Evolutionary conservation across 2,888 invertebrate species (phyloP).

Genomic region (Eulithis prunata): DNA sequence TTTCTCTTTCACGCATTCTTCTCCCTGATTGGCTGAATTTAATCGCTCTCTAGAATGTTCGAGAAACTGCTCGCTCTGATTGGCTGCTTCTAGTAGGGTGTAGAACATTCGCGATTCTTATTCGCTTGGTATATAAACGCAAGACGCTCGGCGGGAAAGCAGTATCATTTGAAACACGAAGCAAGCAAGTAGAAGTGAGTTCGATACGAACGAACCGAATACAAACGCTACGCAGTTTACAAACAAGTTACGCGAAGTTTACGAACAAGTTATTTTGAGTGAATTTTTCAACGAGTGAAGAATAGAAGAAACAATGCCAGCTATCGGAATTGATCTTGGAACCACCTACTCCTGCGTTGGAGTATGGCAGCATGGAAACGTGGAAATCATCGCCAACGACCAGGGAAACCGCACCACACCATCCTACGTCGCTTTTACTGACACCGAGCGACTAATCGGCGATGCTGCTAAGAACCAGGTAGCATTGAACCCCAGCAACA

Average conservation of each 20-base stretch:
- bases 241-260: slow-evolving; percentile 8
- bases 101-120: slow-evolving; percentile 21
- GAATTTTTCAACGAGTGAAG: slow-evolving; percentile 21
- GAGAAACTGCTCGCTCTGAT: slow-evolving; percentile 16
- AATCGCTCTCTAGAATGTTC: slow-evolving; percentile 14
- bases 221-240: no score
- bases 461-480: slow-evolving; percentile 90
- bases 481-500: slow-evolving; percentile 89
- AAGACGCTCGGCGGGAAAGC: slow-evolving; percentile 17
- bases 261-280: slow-evolving; percentile 3
- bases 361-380: slow-evolving; percentile 86
- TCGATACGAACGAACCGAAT: slow-evolving; percentile 13
- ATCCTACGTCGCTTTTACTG: slow-evolving; percentile 89
- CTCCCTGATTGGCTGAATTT: slow-evolving; percentile 14
- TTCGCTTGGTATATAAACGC: slow-evolving; percentile 22
- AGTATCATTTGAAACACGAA: slow-evolving; percentile 28
- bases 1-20: slow-evolving; percentile 18
- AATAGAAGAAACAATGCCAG: slow-evolving; percentile 68
- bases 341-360: slow-evolving; percentile 84
- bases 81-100: slow-evolving; percentile 18
- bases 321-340: slow-evolving; percentile 83
- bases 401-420: slow-evolving; percentile 89
- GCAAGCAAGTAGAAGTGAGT: slow-evolving; percentile 8
- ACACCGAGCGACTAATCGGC: slow-evolving; percentile 87
- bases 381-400: slow-evolving; percentile 89